Evolutionary conservation across 2,797 vertebrate genomes (phyloP), one percentile per base, ranked within the genome.

Genomic region (Pampus argenteus): DNA sequence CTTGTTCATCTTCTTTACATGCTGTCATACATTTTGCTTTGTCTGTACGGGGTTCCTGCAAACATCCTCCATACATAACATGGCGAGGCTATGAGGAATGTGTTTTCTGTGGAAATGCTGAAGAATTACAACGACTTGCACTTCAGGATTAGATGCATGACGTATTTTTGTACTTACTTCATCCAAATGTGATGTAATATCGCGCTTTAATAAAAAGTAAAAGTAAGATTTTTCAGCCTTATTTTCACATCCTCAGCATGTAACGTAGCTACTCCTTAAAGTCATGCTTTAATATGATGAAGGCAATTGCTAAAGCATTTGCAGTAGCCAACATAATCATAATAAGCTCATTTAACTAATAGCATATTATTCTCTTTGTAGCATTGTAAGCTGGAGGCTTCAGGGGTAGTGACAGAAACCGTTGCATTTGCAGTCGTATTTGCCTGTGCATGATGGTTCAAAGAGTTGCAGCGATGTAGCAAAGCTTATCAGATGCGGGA

Each of bases 401-500:
- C 3, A 55, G 17, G n/a, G 8, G 7, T 14, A 66, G 29, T 62
- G 47, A 44, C 45, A 64, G 15, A 64, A 42, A n/a, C 26, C 26
- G n/a, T n/a, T 50, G 34, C 2, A 20, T 25, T 3, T 72, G n/a
- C 42, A 66, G 49, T 31, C 38, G 6, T 8, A n/a, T 69, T 28
- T 64, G 57, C 48, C 13, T 66, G 29, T 67, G 23, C 28, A 3
- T 14, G 66, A 71, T 17, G 31, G 14, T 22, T 84, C 34, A 66
- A 15, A 56, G 40, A 52, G 67, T 47, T 77, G 82, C 71, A 81
- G 60, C 20, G 54, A 60, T 71, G 69, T n/a, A 64, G 66, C 68
- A 22, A 20, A 59, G 38, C 60, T 85, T 85, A 90, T 92, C 88
- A 87, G 85, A 88, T 91, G 71, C 50, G 54, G 34, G 48, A 64